A percentile compares a stretch with the other conserved stretches of the same genome.
phyloP scores from a whole-genome alignment of 2,797 vertebrate genomes.

The Galagoides demidoff region DNA sequence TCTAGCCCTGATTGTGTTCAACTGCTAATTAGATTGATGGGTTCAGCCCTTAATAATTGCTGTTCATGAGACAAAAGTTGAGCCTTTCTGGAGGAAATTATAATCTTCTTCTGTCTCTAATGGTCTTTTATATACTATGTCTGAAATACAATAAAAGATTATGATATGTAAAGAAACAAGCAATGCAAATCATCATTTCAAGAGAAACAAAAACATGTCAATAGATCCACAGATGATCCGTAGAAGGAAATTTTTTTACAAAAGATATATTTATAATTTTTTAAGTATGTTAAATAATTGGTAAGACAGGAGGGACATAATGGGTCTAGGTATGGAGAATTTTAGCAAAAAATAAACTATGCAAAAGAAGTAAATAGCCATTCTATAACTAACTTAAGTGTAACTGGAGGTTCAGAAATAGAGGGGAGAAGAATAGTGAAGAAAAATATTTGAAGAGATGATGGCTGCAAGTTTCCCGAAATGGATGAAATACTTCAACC shows the following conservation, averaged over 20 bases:
- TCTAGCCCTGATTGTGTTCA: background rate
- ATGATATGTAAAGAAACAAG: background rate
- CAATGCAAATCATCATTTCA: background rate
- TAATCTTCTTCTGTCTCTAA: background rate
- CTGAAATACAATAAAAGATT: constrained; percentile 4
- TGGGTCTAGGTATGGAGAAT: background rate
- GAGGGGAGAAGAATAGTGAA: background rate
- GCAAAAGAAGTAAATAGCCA: background rate
- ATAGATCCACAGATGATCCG: background rate
- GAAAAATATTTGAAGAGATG: constrained; percentile 29
- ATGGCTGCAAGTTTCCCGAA: constrained; percentile 14
- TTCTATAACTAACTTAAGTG: background rate
- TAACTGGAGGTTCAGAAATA: background rate
- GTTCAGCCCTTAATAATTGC: background rate
- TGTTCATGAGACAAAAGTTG: background rate
- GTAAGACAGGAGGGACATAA: background rate
- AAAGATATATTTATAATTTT: background rate
- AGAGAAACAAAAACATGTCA: background rate
- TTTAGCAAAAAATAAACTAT: constrained; percentile 34
- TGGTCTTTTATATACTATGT: background rate
- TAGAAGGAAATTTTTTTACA: background rate
- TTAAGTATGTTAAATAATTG: background rate
- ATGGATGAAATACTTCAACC: background rate
- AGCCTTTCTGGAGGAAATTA: background rate
- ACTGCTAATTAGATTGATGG: background rate